Conservation (phyloP, 2,797 vertebrate genomes). For the Agapornis canus region DNA sequence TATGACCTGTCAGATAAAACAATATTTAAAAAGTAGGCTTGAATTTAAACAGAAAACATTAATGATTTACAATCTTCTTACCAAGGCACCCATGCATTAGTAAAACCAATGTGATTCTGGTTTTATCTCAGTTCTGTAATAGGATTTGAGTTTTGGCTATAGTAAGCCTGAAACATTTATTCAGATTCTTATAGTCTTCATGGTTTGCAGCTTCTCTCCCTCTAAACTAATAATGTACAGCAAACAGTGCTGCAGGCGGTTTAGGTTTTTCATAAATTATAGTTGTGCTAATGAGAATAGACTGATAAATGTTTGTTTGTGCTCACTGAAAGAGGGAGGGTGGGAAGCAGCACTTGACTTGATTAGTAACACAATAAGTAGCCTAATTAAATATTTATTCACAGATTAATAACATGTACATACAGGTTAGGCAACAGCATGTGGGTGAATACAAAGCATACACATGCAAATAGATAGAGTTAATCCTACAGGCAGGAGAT, state of each 20-base stretch:
- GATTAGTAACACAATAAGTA: slow-evolving; percentile 74
- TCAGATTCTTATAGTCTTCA: neutral
- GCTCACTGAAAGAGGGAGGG: slow-evolving; percentile 65
- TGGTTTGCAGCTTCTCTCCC: slow-evolving; percentile 24
- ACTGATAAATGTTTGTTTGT: slow-evolving; percentile 72
- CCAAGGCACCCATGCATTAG: neutral
- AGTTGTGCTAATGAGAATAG: slow-evolving; percentile 70
- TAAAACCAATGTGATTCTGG: neutral
- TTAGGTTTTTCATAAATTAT: slow-evolving; percentile 71
- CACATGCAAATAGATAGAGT: slow-evolving; percentile 62
- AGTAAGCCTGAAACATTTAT: neutral
- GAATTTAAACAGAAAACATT: neutral
- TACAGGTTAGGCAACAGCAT: slow-evolving; percentile 71
- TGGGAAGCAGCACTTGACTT: slow-evolving; percentile 73
- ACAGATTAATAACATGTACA: slow-evolving; percentile 71
- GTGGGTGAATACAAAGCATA: slow-evolving; percentile 70
- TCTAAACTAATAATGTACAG: slow-evolving; percentile 56
- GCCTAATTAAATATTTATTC: slow-evolving; percentile 78
- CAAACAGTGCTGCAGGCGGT: slow-evolving; percentile 42
- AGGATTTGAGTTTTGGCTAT: neutral
- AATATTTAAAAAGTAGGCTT: neutral
- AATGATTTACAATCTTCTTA: neutral
- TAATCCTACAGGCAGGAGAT: slow-evolving; percentile 68
- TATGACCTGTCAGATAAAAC: neutral
- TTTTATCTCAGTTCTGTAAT: neutral